Conservation (phyloP, 2,113 vertebrate species). For the Martes martes region DNA sequence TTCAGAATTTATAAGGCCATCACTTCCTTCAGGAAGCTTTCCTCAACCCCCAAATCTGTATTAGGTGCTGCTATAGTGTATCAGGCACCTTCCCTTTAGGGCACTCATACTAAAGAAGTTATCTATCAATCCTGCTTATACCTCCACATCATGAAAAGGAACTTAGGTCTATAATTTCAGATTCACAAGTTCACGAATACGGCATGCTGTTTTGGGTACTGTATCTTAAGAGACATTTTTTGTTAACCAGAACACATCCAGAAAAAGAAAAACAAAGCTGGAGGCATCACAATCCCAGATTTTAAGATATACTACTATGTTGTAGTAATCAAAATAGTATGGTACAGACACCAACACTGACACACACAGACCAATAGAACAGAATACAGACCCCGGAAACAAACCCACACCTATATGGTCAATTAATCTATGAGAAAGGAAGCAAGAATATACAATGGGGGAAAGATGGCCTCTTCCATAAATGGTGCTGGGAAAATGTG, state of each 20-base stretch:
- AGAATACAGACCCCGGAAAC: neutral
- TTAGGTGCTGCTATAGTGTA: neutral
- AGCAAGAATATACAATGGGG: neutral
- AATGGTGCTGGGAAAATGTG: neutral
- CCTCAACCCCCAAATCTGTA: neutral
- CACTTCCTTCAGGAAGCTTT: neutral
- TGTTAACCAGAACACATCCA: neutral
- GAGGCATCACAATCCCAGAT: neutral
- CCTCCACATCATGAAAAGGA: neutral
- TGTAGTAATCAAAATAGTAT: neutral
- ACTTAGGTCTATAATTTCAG: neutral
- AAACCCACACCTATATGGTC: neutral
- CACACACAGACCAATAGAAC: neutral
- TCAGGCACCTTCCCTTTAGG: neutral
- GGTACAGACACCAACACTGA: neutral
- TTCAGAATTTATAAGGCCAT: neutral
- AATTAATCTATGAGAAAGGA: neutral
- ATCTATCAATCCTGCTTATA: neutral
- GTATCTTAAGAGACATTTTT: neutral
- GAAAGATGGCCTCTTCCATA: neutral
- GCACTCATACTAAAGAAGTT: neutral
- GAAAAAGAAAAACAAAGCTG: neutral
- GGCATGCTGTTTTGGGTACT: neutral
- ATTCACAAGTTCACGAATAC: neutral
- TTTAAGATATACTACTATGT: neutral